A percentile compares a stretch with the other conserved stretches of the same genome.
phyloP scores from a whole-genome alignment of 2,113 vertebrate species.

The Cyprinus carpio region DNA sequence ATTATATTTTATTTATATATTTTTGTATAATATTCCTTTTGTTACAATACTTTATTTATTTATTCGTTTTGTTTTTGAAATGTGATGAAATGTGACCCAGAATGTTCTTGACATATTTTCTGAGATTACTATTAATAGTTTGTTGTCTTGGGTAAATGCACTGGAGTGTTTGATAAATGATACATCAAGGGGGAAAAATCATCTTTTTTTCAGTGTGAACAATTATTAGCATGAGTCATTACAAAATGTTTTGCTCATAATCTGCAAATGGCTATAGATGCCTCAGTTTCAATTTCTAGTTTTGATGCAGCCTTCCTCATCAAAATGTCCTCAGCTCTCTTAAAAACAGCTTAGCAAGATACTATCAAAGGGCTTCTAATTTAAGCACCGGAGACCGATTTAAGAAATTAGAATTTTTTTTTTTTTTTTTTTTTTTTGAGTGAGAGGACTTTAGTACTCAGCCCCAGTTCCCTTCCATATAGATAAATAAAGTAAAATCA shows the following conservation, averaged over 20 bases:
- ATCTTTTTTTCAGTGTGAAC: background rate
- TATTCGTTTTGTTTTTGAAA: too few relatives aligned
- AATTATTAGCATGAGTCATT: background rate
- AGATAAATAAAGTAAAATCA: background rate
- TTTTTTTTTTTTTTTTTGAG: background rate
- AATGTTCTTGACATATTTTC: background rate
- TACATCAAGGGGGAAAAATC: background rate
- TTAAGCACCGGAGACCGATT: conserved; percentile 40
- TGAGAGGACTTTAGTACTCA: background rate
- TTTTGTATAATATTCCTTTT: too few relatives aligned
- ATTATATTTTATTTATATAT: too few relatives aligned
- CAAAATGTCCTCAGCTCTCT: conserved; percentile 13
- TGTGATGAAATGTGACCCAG: background rate
- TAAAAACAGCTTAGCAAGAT: conserved; percentile 39
- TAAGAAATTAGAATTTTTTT: conserved; percentile 43
- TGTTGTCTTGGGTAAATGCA: background rate
- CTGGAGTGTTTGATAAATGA: background rate
- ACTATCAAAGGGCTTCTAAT: conserved; percentile 48
- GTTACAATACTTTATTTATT: too few relatives aligned
- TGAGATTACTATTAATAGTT: conserved; percentile 6
- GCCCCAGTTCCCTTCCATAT: background rate
- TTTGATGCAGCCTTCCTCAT: conserved; percentile 32
- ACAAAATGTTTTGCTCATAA: conserved; percentile 8
- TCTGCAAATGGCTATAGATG: background rate
- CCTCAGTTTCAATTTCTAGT: conserved; percentile 22